phyloP scores from a whole-genome alignment of 1,140 invertebrate genomes.

The Hyphantria cunea region DNA sequence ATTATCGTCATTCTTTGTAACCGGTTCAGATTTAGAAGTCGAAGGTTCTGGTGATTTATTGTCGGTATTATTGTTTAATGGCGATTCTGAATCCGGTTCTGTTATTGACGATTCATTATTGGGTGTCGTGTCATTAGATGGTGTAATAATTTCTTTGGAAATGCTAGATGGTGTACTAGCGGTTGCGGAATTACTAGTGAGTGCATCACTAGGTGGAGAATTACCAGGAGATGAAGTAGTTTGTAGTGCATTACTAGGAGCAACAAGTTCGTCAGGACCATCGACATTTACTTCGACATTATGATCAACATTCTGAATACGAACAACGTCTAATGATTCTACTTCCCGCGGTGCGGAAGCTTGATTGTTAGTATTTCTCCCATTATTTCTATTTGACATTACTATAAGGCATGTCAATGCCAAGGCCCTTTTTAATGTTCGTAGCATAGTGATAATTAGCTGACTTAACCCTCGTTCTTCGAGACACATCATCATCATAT shows the following conservation, averaged over 20 bases:
- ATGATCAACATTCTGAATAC: conserved; percentile 65
- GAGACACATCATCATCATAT: conserved; percentile 80
- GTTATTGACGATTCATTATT: too few relatives aligned
- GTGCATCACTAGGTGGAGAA: too few relatives aligned
- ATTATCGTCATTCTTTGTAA: conserved; percentile 5
- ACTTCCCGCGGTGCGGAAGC: conserved; percentile 44
- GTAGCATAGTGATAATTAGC: conserved; percentile 75
- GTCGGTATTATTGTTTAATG: background rate
- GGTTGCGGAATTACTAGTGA: too few relatives aligned
- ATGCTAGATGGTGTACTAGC: background rate
- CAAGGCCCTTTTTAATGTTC: conserved; percentile 72
- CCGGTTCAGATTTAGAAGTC: conserved; percentile 10
- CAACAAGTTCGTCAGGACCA: conserved; percentile 53
- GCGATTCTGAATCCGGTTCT: too few relatives aligned
- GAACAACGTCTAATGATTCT: conserved; percentile 58
- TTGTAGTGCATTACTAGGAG: background rate
- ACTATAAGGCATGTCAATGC: conserved; percentile 76
- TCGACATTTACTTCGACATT: conserved; percentile 65
- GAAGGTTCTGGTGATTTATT: conserved; percentile 2
- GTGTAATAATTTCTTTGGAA: background rate
- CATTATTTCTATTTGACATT: conserved; percentile 63
- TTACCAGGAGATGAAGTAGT: too few relatives aligned
- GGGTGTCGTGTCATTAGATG: too few relatives aligned
- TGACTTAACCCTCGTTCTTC: conserved; percentile 72
- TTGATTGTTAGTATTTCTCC: conserved; percentile 41